A percentile compares a stretch with the other conserved stretches of the same genome.
Conservation (phyloP, 92 coral and sea anemone genomes). For the Palythoa caribaeorum region DNA sequence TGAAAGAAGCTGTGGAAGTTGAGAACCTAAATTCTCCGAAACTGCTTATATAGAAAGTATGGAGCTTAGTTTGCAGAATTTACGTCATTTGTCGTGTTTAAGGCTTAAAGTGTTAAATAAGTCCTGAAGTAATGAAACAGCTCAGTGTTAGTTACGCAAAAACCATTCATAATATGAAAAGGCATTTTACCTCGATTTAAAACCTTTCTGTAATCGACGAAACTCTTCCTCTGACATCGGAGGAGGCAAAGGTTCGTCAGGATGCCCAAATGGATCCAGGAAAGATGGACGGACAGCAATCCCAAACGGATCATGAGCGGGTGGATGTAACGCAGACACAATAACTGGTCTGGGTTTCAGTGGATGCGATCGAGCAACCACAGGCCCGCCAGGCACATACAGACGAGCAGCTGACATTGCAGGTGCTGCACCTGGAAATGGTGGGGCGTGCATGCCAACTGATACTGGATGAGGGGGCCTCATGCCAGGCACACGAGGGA, state of each 20-base stretch:
- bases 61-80: no score
- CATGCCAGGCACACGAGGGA: constrained; percentile 75
- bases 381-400: constrained; percentile 28
- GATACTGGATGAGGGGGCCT: constrained; percentile 54
- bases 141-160: not conserved
- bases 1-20: no score
- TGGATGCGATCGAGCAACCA: constrained; percentile 20
- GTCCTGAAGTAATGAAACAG: not conserved
- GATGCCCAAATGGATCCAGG: constrained; percentile 20
- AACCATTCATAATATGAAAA: not conserved
- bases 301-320: constrained; percentile 29
- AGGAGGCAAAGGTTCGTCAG: constrained; percentile 53
- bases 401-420: constrained; percentile 11
- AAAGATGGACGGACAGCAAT: constrained; percentile 30
- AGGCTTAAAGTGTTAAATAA: no score
- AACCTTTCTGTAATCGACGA: constrained; percentile 70
- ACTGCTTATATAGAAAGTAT: no score
- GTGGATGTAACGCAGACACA: constrained; percentile 17
- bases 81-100: no score
- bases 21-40: no score
- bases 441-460: constrained; percentile 25
- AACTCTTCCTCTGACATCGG: constrained; percentile 94
- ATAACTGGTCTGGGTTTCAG: constrained; percentile 31
- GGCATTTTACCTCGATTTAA: constrained; percentile 46
- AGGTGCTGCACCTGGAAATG: constrained; percentile 23